Base-by-base conservation (phyloP, 1,140 invertebrate genomes). In the Harpegnathos saltator region DNA sequence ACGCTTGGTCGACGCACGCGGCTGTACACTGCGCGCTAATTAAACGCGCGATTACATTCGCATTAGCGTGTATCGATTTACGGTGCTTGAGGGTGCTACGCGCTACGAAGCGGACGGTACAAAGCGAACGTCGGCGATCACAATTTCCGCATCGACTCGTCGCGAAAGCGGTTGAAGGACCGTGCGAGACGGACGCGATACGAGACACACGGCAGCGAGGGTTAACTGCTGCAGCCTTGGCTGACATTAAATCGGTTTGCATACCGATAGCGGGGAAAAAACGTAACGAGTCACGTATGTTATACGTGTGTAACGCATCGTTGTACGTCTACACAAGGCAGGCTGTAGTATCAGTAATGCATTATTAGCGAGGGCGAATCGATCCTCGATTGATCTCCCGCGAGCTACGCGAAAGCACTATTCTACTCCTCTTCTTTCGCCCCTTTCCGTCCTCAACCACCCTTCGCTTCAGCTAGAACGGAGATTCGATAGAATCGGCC, bases 241-340 rank as follows among this genome's bases (percentile, higher is more conserved):
- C 75, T 80, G 52, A 48, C 33, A 58, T 71, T 44, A 59, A 78
- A 69, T 78, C 52, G 22, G 75, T 78, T 58, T 69, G 52, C 75
- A 80, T 80, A 80, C 38, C 17, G 22, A 9, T 14, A 11, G 33
- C 15, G 50, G 19, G 0, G 4, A 19, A 48, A n/a, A 44, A 58
- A 78, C 52, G 24, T 58, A 58, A 78, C 33, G 52, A 44, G 69
- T 80, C 65, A 48, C 65, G 52, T 71, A 71, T 71, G 54, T n/a
- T n/a, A n/a, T n/a, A n/a, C n/a, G n/a, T n/a, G n/a, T n/a, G n/a
- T n/a, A n/a, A n/a, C 33, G 5, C 11, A 17, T 63, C 29, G 26
- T 38, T 63, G 22, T 38, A 38, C 61, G 29, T 71, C 65, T 14
- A 69, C 63, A 26, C n/a, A 44, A 69, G 33, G 56, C 44, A 68